Base-by-base conservation (phyloP, 2,888 invertebrate species). In the Tinea semifulvella region DNA sequence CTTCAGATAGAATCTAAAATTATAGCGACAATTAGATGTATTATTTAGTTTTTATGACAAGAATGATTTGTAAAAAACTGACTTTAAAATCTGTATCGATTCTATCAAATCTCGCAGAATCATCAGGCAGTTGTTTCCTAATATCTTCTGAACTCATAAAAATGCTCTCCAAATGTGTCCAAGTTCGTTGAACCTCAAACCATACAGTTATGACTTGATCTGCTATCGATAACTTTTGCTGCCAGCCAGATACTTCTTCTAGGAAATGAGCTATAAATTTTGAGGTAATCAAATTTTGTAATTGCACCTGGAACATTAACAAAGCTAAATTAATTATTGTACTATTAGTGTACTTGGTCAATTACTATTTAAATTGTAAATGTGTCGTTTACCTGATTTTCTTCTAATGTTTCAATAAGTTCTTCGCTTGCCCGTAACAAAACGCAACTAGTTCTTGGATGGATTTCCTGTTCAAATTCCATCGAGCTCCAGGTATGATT, bases 111-210 rank as follows among this genome's bases (percentile, higher is more conserved):
- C 97, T 84, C 44, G 89, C 88, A 0, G 97, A 95, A 73, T 98
- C 98, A 52, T 94, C 91, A 2, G 98, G 97, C 44, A 98, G 75
- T 66, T 98, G 96, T 60, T 91, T 92, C 47, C 96, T 85, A 54
- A 98, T 98, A 69, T 98, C 98, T 68, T 98, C 96, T 0, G 97
- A 96, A 53, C 96, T 96, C 89, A 97, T 96, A 67, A 98, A 98
- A 64, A 98, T 98, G 57, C 96, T 96, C 76, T 98, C 97, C 49
- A 98, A 84, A 74, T 98, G 96, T 57, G 93, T 93, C 98, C 98
- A 98, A 17, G 96, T 96, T 46, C 97, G 84, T 75, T 98, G 98
- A 18, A 98, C 96, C 79, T 97, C 97, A 77, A 96, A 94, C 94
- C 94, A 94, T 4, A 92, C 84, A 1, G 91, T 90, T 44, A 94